phyloP scores from a whole-genome alignment of 2,888 invertebrate genomes.

The Lobophora halterata region DNA sequence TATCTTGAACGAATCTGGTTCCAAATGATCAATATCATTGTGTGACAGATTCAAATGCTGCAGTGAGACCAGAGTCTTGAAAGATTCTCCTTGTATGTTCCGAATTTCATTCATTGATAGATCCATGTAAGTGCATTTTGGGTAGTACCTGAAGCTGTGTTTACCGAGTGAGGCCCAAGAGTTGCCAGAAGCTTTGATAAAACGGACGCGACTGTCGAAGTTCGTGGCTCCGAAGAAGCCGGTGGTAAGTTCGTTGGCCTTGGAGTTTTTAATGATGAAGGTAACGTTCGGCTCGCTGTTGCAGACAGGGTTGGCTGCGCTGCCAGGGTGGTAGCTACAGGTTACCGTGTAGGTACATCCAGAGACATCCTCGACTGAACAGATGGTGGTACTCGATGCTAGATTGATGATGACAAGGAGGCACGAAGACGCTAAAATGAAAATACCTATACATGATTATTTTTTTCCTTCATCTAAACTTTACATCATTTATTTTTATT shows the following conservation, averaged over 20 bases:
- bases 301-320: conserved; percentile 42
- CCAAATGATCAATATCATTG: conserved; percentile 46
- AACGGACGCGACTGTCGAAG: conserved; percentile 59
- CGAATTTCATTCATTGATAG: conserved; percentile 49
- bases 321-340: conserved; percentile 45
- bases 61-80: conserved; percentile 41
- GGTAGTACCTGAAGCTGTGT: conserved; percentile 51
- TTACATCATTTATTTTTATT: too few species aligned
- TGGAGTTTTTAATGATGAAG: conserved; percentile 46
- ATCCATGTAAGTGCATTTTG: conserved; percentile 42
- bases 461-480: too few species aligned
- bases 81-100: conserved; percentile 46
- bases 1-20: conserved; percentile 40
- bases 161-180: conserved; percentile 46
- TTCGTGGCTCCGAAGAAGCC: conserved; percentile 63
- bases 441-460: too few species aligned
- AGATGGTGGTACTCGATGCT: conserved; percentile 33
- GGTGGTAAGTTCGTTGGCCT: conserved; percentile 33
- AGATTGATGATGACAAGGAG: conserved; percentile 20
- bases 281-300: conserved; percentile 42
- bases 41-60: conserved; percentile 51
- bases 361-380: conserved; percentile 31
- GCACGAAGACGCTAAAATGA: conserved; percentile 35
- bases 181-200: conserved; percentile 44
- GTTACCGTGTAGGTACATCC: conserved; percentile 50